Percentiles rank a stretch among this genome's conserved stretches.
phyloP scores from a whole-genome alignment of 2,113 vertebrate species.

The Urocitellus parryii region DNA sequence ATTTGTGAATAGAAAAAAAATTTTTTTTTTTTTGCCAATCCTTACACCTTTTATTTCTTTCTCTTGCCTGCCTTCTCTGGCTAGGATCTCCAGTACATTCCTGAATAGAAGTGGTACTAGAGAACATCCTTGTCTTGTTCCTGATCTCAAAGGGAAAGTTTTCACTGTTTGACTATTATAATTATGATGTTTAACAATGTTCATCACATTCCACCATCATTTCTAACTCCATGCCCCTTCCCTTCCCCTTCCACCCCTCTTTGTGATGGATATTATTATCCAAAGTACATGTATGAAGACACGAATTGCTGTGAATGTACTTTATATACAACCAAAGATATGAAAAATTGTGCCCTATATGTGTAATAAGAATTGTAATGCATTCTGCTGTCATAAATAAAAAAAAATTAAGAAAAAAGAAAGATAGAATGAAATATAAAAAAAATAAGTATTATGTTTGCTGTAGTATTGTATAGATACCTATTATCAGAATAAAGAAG shows the following conservation, averaged over 20 bases:
- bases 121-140: slow-evolving; percentile 54
- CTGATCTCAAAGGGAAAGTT: slow-evolving; percentile 49
- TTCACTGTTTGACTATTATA: slow-evolving; percentile 23
- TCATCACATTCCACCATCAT: too few species aligned
- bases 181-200: background rate
- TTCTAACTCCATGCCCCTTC: too few species aligned
- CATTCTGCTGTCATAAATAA: too few species aligned
- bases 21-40: slow-evolving; percentile 52
- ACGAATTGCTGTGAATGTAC: too few species aligned
- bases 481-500: background rate
- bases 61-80: slow-evolving; percentile 53
- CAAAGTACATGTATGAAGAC: too few species aligned
- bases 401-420: too few species aligned
- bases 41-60: slow-evolving; percentile 58
- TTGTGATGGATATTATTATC: too few species aligned
- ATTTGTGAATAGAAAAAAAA: slow-evolving; percentile 32
- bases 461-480: slow-evolving; percentile 22
- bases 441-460: background rate
- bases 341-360: too few species aligned
- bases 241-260: too few species aligned
- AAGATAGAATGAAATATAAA: too few species aligned
- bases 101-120: slow-evolving; percentile 36
- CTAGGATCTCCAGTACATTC: slow-evolving; percentile 41
- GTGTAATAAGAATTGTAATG: too few species aligned
- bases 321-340: too few species aligned